phyloP scores from a whole-genome alignment of 2,888 invertebrate species.

The Drosophila limbata region DNA sequence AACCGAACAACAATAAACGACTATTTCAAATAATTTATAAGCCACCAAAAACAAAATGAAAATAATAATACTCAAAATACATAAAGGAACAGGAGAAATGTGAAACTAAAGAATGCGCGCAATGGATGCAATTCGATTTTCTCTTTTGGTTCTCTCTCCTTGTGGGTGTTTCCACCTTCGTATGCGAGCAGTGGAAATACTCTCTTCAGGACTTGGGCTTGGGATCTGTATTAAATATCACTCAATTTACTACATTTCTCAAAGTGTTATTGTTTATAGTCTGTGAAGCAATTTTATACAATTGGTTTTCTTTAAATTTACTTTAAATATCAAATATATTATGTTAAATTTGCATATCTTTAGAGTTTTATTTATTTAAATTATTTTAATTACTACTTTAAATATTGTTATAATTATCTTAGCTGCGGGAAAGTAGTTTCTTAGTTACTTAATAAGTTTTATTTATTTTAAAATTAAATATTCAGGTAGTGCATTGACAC shows the following conservation, averaged over 20 bases:
- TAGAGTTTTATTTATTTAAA: neutral
- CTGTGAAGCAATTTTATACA: neutral
- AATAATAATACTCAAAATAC: conserved; percentile 24
- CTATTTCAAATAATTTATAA: conserved; percentile 1
- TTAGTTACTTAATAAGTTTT: neutral
- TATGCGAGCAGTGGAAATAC: neutral
- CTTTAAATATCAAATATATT: too few relatives aligned
- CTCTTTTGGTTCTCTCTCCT: conserved; percentile 3
- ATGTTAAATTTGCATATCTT: too few relatives aligned
- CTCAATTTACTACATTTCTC: neutral
- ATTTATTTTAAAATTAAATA: neutral
- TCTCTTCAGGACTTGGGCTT: neutral
- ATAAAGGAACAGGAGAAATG: neutral
- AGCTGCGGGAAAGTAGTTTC: neutral
- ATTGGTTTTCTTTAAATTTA: too few relatives aligned
- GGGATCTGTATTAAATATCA: neutral
- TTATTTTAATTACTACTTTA: neutral
- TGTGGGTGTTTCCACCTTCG: neutral
- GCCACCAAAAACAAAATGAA: conserved; percentile 5
- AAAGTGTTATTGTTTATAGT: neutral
- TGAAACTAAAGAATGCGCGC: conserved; percentile 17
- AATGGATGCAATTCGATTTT: conserved; percentile 3
- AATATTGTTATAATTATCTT: neutral
- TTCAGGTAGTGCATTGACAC: conserved; percentile 28
- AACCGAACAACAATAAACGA: conserved; percentile 14